Percentiles rank a stretch among this genome's conserved stretches.
Conservation (phyloP, 2,888 invertebrate species). For the Hyposoter dolosus region DNA sequence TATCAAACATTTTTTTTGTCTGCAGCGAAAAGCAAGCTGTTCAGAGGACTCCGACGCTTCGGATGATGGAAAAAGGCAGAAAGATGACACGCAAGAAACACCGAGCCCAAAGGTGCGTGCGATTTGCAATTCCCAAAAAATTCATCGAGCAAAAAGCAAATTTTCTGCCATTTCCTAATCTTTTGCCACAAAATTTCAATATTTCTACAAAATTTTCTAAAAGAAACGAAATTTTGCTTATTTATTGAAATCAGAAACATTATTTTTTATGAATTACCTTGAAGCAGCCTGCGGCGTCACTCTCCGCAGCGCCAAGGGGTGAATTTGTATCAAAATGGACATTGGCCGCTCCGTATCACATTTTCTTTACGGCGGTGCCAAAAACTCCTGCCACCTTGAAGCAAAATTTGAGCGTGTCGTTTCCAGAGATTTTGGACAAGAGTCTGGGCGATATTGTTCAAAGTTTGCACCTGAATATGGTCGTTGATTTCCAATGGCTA, state of each 20-base stretch:
- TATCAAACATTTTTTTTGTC: neutral
- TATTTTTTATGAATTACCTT: constrained; percentile 49
- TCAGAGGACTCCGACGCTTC: neutral
- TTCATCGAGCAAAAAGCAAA: neutral
- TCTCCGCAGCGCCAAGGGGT: constrained; percentile 86
- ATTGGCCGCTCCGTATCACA: constrained; percentile 89
- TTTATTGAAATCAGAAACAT: constrained; percentile 70
- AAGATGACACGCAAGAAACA: neutral
- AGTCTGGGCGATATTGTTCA: constrained; percentile 91
- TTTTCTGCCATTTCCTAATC: neutral
- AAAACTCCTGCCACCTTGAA: constrained; percentile 88
- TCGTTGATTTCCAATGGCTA: constrained; percentile 96
- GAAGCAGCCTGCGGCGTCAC: constrained; percentile 84
- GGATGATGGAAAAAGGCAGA: neutral
- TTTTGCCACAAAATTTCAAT: neutral
- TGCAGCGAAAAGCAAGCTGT: constrained; percentile 34
- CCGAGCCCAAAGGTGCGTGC: neutral
- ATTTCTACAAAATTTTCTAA: neutral
- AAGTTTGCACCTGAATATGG: constrained; percentile 95
- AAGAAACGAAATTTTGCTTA: no score
- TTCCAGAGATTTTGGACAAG: constrained; percentile 92
- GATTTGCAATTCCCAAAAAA: neutral
- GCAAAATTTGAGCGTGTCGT: constrained; percentile 89
- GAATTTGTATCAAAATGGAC: constrained; percentile 89
- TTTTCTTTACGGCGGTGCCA: constrained; percentile 91